A percentile compares a stretch with the other conserved stretches of the same genome.
These are phyloP conservation scores for Andrena chrysosceles DNA, from an alignment of 2,888 invertebrate genomes.

Conservation along the genomic window DNA sequence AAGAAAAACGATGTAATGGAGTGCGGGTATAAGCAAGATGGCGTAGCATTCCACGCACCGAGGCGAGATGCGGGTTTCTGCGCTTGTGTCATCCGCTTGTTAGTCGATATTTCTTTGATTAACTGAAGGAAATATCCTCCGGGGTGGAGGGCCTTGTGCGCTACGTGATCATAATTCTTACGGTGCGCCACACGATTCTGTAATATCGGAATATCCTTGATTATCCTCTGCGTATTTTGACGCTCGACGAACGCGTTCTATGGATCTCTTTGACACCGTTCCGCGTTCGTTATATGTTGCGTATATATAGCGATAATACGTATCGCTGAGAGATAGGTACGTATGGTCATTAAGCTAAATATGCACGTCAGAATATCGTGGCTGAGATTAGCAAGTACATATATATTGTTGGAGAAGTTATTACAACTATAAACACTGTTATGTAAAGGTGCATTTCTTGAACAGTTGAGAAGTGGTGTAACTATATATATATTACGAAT, in stretches of 20 bases:
- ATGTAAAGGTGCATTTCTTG: background rate
- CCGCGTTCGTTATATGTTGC: conserved; percentile 61
- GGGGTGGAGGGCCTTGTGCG: background rate
- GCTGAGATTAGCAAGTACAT: background rate
- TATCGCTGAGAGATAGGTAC: conserved; percentile 59
- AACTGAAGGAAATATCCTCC: background rate
- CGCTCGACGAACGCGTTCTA: conserved; percentile 29
- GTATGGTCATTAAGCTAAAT: conserved; percentile 43
- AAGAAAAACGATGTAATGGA: conserved; percentile 68
- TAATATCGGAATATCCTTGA: conserved; percentile 43
- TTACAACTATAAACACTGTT: background rate
- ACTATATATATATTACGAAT: background rate
- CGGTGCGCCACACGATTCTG: background rate
- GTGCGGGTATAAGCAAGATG: conserved; percentile 66
- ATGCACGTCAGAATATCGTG: conserved; percentile 21
- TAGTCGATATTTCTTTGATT: conserved; percentile 24
- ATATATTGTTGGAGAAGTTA: background rate
- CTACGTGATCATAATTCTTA: conserved; percentile 5
- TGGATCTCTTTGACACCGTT: conserved; percentile 55
- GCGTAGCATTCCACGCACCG: conserved; percentile 61
- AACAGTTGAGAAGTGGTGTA: background rate
- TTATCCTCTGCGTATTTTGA: conserved; percentile 62
- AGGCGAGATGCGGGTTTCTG: conserved; percentile 41
- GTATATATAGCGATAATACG: conserved; percentile 69
- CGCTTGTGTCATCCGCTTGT: conserved; percentile 25